Conservation (phyloP, 1,140 invertebrate genomes). For the Lasaia peninsularis region DNA sequence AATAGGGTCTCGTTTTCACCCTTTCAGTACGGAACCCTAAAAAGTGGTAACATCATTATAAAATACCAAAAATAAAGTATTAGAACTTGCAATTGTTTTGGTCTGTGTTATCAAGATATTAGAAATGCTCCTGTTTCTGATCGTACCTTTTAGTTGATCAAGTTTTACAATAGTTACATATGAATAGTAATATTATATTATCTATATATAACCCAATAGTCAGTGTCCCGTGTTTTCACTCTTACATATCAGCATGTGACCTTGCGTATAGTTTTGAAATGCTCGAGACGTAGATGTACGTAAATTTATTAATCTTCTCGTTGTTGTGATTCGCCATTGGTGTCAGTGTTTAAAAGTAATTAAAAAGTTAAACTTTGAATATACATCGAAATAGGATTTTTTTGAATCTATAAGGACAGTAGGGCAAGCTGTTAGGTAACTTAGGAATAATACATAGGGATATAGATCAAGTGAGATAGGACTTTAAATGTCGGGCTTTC, state of each 20-base stretch:
- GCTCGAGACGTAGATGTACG: constrained; percentile 42
- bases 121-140: neutral
- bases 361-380: constrained; percentile 29
- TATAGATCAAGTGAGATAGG: neutral
- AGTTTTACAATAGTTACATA: neutral
- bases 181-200: neutral
- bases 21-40: no score
- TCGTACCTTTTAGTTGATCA: neutral
- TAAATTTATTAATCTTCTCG: constrained; percentile 47
- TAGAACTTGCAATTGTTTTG: neutral
- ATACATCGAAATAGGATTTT: constrained; percentile 67
- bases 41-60: no score
- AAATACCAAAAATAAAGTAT: no score
- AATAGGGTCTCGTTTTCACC: no score
- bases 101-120: neutral
- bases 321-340: constrained; percentile 60
- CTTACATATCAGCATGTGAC: constrained; percentile 73
- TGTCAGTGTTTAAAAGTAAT: constrained; percentile 33
- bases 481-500: constrained; percentile 4
- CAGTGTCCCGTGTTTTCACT: constrained; percentile 38
- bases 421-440: constrained; percentile 4
- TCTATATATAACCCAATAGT: neutral
- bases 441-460: neutral
- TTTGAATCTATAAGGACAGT: constrained; percentile 28
- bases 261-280: constrained; percentile 24